phyloP scores from a whole-genome alignment of 2,797 vertebrate genomes.

The Pseudotriccus pelzelni region DNA sequence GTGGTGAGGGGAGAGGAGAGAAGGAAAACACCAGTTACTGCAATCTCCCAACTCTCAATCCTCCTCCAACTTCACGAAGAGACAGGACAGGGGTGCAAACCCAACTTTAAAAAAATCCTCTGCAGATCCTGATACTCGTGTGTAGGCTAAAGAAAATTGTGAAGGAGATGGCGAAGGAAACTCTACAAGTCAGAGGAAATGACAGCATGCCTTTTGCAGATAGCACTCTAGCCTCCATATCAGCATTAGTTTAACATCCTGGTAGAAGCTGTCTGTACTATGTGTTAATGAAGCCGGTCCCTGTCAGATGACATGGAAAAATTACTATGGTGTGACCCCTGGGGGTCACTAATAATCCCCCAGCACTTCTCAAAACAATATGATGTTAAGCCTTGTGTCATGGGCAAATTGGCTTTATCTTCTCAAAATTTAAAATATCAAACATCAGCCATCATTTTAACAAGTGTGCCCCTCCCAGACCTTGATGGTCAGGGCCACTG shows the following conservation, averaged over 20 bases:
- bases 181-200: not conserved
- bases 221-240: not conserved
- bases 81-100: not conserved
- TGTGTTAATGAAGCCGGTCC: constrained; percentile 34
- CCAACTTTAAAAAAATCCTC: not conserved
- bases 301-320: constrained; percentile 21
- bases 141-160: not conserved
- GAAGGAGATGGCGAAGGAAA: not conserved
- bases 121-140: not conserved
- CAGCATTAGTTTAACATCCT: constrained; percentile 10
- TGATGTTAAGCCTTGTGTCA: not conserved
- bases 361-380: not conserved
- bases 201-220: not conserved
- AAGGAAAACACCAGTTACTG: not conserved
- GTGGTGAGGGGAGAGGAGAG: not conserved
- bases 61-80: not conserved
- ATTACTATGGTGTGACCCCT: not conserved
- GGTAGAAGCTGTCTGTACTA: not conserved
- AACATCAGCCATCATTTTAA: constrained; percentile 40
- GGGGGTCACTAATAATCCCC: constrained; percentile 15
- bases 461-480: constrained; percentile 33
- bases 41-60: not conserved
- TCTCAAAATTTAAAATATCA: constrained; percentile 4
- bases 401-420: constrained; percentile 30
- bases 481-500: constrained; percentile 29